phyloP scores from a whole-genome alignment of 35 echinoderm and acorn worm species.

The Anneissia japonica region DNA sequence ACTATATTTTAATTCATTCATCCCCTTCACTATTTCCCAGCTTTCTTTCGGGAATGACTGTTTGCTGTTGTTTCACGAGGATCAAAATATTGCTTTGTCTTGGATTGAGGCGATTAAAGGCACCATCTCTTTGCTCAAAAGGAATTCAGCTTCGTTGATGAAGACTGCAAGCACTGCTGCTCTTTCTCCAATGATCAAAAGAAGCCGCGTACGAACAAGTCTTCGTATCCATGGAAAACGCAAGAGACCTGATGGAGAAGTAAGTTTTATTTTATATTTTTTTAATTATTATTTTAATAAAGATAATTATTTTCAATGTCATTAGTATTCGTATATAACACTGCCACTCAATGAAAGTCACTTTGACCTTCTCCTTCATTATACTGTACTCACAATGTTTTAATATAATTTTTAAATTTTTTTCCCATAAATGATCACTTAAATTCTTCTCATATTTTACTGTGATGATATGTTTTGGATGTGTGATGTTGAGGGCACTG shows the following conservation, averaged over 20 bases:
- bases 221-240: conserved; percentile 24
- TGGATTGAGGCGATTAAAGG: conserved; percentile 68
- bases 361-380: too few relatives aligned
- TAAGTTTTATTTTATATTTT: neutral
- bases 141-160: conserved; percentile 32
- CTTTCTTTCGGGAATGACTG: conserved; percentile 38
- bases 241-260: conserved; percentile 24
- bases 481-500: too few relatives aligned
- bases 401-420: too few relatives aligned
- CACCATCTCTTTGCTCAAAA: conserved; percentile 27
- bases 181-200: conserved; percentile 11
- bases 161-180: neutral
- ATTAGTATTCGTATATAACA: neutral
- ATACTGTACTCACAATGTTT: too few relatives aligned
- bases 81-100: conserved; percentile 48
- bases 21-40: conserved; percentile 19
- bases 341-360: too few relatives aligned
- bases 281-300: neutral
- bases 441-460: too few relatives aligned
- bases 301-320: neutral
- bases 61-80: conserved; percentile 57
- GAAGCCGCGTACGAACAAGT: conserved; percentile 32
- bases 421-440: too few relatives aligned
- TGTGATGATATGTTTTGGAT: too few relatives aligned
- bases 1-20: neutral